A percentile compares a stretch with the other conserved stretches of the same genome.
Conservation (phyloP, 2,113 vertebrate genomes). For the Lutjanus erythropterus region DNA sequence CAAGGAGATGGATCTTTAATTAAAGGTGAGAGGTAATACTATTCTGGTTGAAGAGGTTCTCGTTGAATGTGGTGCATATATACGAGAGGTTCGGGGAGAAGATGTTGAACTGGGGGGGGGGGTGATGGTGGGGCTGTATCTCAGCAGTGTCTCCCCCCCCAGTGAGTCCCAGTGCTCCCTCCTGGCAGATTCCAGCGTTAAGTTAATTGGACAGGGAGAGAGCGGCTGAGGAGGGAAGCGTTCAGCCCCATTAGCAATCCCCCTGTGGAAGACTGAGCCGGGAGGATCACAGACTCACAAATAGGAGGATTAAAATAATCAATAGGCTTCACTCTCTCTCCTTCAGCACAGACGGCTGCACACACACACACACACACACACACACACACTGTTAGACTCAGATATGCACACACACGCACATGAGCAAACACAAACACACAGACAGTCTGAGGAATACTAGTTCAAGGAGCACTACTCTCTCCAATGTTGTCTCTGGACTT, state of each 20-base stretch:
- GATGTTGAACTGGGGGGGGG: conserved; percentile 27
- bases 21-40: conserved; percentile 67
- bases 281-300: conserved; percentile 86
- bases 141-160: conserved; percentile 2
- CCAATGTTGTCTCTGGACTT: conserved; percentile 66
- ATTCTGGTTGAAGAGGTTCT: conserved; percentile 51
- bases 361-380: conserved; percentile 44
- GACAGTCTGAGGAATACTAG: conserved; percentile 67
- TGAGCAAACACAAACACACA: conserved; percentile 67
- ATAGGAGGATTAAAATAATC: conserved; percentile 87
- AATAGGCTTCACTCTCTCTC: conserved; percentile 80
- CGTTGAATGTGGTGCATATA: conserved; percentile 50
- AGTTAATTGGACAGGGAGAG: conserved; percentile 84
- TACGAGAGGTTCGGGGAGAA: conserved; percentile 46
- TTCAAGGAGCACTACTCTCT: conserved; percentile 63
- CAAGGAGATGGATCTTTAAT: conserved; percentile 66
- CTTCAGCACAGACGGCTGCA: conserved; percentile 50
- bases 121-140: conserved; percentile 35
- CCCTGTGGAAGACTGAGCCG: conserved; percentile 74
- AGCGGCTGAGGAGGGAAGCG: conserved; percentile 76
- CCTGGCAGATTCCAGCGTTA: conserved; percentile 68
- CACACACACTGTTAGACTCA: conserved; percentile 24
- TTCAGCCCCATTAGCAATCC: conserved; percentile 84
- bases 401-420: conserved; percentile 44
- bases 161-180: conserved; percentile 49